Base-by-base conservation (phyloP, 2,888 invertebrate species). In the Pandemis cinnamomeana region DNA sequence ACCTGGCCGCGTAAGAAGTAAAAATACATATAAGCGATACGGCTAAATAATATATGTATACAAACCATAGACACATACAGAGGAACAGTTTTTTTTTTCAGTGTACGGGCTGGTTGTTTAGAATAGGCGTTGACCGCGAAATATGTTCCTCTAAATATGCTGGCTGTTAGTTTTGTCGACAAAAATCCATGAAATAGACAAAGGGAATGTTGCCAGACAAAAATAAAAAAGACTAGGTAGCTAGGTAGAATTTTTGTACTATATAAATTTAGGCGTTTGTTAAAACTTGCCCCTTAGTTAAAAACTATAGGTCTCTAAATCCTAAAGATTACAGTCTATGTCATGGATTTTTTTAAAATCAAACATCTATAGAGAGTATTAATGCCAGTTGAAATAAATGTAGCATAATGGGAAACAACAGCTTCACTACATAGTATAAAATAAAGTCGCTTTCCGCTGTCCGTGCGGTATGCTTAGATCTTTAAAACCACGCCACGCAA, bases 1-100 rank as follows among this genome's bases (percentile, higher is more conserved):
- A 93, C 93, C 93, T 89, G 90, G 94, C 93, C 92, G 93, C 93
- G 85, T 90, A 86, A 83, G 89, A 91, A 90, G 88, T 89, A 89
- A 89, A 90, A 84, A 88, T 87, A 89, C 81, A 86, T 87, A 84
- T 90, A 91, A 91, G 91, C 91, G 79, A 85, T 85, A 84, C 81
- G 86, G 88, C 84, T 72, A 67, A 55, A 58, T 61, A 61, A 69
- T 68, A 70, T 67, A 61, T 55, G 55, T 20, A 55, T 55, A 55
- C 55, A 3, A 55, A 55, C 20, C 55, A 15, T 55, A 20, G 20
- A 20, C 55, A 20, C 20, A 55, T 20, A 7, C 15, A 55, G 20
- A 5, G 55, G 55, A 20, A 15, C 20, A 55, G 2, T 36, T 36
- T 36, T 36, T 36, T 36, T 36, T 36, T 36, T 0, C 27, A 36